phyloP scores from a whole-genome alignment of 2,888 invertebrate genomes.

The Luperina nickerlii region DNA sequence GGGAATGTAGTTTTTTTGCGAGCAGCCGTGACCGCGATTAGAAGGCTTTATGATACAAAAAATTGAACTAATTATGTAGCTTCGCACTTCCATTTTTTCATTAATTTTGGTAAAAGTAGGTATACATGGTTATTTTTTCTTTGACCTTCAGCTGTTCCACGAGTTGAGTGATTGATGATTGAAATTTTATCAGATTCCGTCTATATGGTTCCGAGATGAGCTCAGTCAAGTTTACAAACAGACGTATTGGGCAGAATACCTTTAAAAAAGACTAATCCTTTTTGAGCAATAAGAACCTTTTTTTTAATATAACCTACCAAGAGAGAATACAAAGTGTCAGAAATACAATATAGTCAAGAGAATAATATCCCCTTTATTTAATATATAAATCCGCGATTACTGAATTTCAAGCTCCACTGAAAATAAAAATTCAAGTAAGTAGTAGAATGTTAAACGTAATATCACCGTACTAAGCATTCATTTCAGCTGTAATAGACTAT shows the following conservation, averaged over 20 bases:
- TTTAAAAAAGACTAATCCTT: background rate
- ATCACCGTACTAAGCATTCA: background rate
- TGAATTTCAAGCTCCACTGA: constrained; percentile 12
- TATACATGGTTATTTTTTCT: constrained; percentile 6
- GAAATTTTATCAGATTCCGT: background rate
- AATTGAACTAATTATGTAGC: constrained; percentile 62
- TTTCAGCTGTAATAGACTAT: constrained; percentile 1
- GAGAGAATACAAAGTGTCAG: background rate
- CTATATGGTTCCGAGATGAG: background rate
- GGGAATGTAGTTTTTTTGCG: constrained; percentile 76
- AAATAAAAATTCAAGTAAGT: background rate
- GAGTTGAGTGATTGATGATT: constrained; percentile 15
- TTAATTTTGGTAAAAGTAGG: background rate
- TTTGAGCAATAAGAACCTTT: too few relatives aligned
- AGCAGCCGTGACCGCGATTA: constrained; percentile 73
- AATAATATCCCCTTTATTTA: background rate
- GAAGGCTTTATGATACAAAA: constrained; percentile 54
- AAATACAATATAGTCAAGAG: background rate
- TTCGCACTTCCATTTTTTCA: constrained; percentile 42
- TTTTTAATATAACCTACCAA: background rate
- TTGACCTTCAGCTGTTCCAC: constrained; percentile 13
- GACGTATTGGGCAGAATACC: background rate
- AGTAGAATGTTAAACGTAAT: background rate
- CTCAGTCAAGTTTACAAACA: background rate
- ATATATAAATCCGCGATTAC: background rate